Conservation (phyloP, 2,113 vertebrate genomes). For the Myxocyprinus asiaticus region DNA sequence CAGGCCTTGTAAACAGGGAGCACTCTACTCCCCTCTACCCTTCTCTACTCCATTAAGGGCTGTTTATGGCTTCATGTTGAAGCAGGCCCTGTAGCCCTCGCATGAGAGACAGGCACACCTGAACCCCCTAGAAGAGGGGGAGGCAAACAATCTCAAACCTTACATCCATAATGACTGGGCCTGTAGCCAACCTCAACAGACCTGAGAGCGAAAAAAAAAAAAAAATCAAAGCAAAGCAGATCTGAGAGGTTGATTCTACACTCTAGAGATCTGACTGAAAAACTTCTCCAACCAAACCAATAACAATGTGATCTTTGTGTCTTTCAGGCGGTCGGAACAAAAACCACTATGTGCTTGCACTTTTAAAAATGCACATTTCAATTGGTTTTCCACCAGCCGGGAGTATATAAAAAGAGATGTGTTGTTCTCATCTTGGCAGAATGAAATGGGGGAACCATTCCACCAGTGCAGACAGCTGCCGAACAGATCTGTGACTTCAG, state of each 20-base stretch:
- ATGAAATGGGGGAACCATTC: too few species aligned
- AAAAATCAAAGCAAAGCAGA: constrained; percentile 53
- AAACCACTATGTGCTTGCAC: not conserved
- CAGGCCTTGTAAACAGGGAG: constrained; percentile 10
- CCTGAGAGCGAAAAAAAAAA: too few species aligned
- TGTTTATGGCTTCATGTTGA: constrained; percentile 59
- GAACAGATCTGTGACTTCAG: constrained; percentile 60
- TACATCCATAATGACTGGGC: constrained; percentile 55
- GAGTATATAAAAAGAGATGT: constrained; percentile 19
- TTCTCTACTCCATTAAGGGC: not conserved
- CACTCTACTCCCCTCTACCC: too few species aligned
- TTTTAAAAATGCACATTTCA: constrained; percentile 46
- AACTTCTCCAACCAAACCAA: not conserved
- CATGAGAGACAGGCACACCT: constrained; percentile 74
- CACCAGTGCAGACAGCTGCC: constrained; percentile 40
- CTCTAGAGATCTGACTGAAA: constrained; percentile 43
- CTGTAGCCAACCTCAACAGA: constrained; percentile 61
- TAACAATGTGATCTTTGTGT: constrained; percentile 21
- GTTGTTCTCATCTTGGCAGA: constrained; percentile 48
- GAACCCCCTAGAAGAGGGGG: constrained; percentile 50
- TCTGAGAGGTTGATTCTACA: too few species aligned
- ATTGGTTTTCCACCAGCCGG: not conserved
- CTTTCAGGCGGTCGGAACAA: not conserved
- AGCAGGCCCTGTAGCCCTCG: constrained; percentile 64
- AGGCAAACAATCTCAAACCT: constrained; percentile 38